Base-by-base conservation (phyloP, 1,140 invertebrate genomes). In the Tetragonula clypearis region DNA sequence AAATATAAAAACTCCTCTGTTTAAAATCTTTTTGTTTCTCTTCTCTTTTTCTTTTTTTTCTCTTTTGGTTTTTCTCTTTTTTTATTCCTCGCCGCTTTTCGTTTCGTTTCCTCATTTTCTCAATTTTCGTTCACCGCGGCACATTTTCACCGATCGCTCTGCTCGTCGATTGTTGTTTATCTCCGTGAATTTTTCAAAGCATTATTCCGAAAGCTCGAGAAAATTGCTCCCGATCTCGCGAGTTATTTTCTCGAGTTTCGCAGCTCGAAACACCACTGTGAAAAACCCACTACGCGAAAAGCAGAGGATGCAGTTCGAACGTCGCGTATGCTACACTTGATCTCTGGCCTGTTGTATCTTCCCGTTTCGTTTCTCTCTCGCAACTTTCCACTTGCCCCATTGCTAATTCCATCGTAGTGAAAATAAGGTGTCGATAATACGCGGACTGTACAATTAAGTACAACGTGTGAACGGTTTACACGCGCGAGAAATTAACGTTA, bases 1-100 rank as follows among this genome's bases (percentile, higher is more conserved):
- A 93, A 94, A 95, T 94, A 92, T 94, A 94, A 94, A 94, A 94
- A 94, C 71, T 91, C 78, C 89, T 90, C 85, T 84, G 85, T 87
- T 87, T 87, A 73, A 89, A 87, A 87, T 75, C 74, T 88, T 75
- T 79, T 78, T 89, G 79, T 88, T 41, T 3, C 23, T 35, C 72
- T 79, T 75, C 58, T 49, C 49, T 71, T 49, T 26, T n/a, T 15
- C 6, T 30, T n/a, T n/a, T 23, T 8, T 30, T 17, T 26, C 21
- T 30, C 17, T 49, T 14, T n/a, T 66, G 14, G 26, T 23, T 23
- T 68, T 30, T 41, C 23, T 19, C 14, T 41, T 14, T 41, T 19
- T 19, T 41, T 23, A 23, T 30, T 30, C 9, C 11, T 1, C 19
- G 1, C 23, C 60, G 9, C 23, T 8, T 21, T 60, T 15, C 15